These are phyloP conservation scores for Cheilinus undulatus DNA, from an alignment of 2,113 vertebrate genomes.

Conservation along the genomic window DNA sequence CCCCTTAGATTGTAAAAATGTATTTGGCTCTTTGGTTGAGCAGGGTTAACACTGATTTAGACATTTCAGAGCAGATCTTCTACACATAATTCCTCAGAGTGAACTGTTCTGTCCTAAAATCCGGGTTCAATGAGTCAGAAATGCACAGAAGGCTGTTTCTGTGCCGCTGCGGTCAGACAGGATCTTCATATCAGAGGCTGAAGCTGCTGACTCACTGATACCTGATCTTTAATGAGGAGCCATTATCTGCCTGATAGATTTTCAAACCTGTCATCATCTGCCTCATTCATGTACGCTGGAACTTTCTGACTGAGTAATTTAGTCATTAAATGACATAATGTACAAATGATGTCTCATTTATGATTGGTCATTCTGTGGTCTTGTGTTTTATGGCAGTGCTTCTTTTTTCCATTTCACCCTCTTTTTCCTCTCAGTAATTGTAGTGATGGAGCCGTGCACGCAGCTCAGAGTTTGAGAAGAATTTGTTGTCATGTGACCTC, in stretches of 20 bases:
- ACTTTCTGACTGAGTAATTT: constrained; percentile 5
- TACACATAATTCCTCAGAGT: too few species aligned
- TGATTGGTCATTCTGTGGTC: constrained; percentile 45
- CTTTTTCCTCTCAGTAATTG: neutral
- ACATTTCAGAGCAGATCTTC: too few species aligned
- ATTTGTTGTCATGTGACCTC: too few species aligned
- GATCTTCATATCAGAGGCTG: constrained; percentile 26
- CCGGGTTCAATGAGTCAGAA: constrained; percentile 25
- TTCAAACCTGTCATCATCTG: constrained; percentile 1
- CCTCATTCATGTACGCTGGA: neutral
- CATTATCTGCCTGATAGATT: constrained; percentile 18
- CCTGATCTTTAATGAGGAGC: constrained; percentile 33
- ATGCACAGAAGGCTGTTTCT: constrained; percentile 23
- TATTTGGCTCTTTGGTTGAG: too few species aligned
- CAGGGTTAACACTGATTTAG: too few species aligned
- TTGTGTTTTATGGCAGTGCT: neutral
- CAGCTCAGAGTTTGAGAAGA: too few species aligned
- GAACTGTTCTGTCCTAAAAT: neutral
- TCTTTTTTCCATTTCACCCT: constrained; percentile 28
- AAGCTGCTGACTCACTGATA: constrained; percentile 32
- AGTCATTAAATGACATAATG: constrained; percentile 38
- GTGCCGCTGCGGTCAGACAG: constrained; percentile 28
- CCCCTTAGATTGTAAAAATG: too few species aligned
- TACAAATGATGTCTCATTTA: constrained; percentile 51
- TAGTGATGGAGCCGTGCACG: too few species aligned